Evolutionary conservation across 1,140 invertebrate species (phyloP).

Genomic region (Eupristina koningsbergeri): DNA sequence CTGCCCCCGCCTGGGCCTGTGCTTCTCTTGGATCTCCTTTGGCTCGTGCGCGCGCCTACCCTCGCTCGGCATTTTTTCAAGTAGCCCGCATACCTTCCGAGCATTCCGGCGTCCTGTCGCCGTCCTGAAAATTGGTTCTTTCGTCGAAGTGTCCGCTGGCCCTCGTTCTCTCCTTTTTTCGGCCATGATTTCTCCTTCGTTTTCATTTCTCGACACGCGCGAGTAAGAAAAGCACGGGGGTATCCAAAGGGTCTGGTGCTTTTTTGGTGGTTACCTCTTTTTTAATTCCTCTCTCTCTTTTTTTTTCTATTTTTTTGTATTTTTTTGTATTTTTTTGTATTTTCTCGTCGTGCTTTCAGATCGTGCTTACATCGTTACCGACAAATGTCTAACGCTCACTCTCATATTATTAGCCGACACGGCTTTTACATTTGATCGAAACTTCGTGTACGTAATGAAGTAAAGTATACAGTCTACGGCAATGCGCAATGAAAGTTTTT

Average conservation of each 20-base stretch:
- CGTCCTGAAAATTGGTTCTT: constrained; percentile 40
- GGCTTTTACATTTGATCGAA: constrained; percentile 18
- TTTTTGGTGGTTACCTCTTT: too few relatives aligned
- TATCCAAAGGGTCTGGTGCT: background rate
- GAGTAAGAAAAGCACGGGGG: background rate
- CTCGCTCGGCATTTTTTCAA: constrained; percentile 40
- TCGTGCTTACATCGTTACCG: too few relatives aligned
- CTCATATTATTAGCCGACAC: constrained; percentile 8
- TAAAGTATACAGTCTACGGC: background rate
- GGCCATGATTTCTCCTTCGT: background rate
- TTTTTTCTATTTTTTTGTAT: too few relatives aligned
- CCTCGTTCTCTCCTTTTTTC: background rate
- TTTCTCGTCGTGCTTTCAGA: too few relatives aligned
- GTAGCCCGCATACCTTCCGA: constrained; percentile 23
- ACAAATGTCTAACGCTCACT: too few relatives aligned
- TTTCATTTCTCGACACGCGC: background rate
- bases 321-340: background rate
- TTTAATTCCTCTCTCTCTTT: too few relatives aligned
- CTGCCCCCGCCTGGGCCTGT: background rate
- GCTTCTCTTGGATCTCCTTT: background rate
- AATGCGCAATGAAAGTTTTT: background rate
- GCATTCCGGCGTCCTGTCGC: constrained; percentile 42
- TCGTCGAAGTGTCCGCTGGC: constrained; percentile 19
- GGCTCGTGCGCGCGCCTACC: background rate
- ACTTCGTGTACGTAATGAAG: background rate